Evolutionary conservation across 2,113 vertebrate species (phyloP).

Genomic region (Channa argus): DNA sequence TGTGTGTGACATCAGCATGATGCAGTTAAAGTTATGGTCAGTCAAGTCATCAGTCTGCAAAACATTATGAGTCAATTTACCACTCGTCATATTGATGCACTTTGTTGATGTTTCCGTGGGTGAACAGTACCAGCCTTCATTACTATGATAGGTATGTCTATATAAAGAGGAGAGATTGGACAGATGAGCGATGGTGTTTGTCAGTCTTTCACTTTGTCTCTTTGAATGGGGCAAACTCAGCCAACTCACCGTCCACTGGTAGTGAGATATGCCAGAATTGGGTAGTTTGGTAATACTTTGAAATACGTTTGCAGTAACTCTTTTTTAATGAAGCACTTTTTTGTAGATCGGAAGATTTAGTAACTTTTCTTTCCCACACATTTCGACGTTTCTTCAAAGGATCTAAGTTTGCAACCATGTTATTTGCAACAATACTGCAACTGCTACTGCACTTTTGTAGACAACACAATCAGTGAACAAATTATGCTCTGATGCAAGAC

Average conservation of each 20-base stretch:
- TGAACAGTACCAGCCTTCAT: constrained; percentile 17
- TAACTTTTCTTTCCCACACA: too few species aligned
- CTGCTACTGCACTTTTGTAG: too few species aligned
- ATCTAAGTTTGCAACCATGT: too few species aligned
- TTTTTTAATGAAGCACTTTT: background rate
- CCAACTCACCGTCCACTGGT: background rate
- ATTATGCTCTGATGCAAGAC: too few species aligned
- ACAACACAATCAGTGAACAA: too few species aligned
- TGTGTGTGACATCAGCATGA: constrained; percentile 12
- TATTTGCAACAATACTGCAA: too few species aligned
- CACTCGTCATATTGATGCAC: constrained; percentile 29
- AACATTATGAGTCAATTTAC: constrained; percentile 43
- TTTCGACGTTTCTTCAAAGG: too few species aligned
- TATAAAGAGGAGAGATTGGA: constrained; percentile 6
- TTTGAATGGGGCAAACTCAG: background rate
- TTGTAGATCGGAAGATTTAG: too few species aligned
- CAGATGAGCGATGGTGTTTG: background rate
- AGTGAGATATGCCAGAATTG: background rate
- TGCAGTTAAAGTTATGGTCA: constrained; percentile 12
- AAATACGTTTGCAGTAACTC: background rate
- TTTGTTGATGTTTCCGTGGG: constrained; percentile 14
- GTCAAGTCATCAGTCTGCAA: constrained; percentile 6
- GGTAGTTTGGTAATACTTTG: background rate
- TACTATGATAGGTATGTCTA: constrained; percentile 4
- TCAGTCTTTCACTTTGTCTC: background rate